These are phyloP conservation scores for Steatornis caripensis DNA, from an alignment of 2,113 vertebrate species.

Conservation along the genomic window DNA sequence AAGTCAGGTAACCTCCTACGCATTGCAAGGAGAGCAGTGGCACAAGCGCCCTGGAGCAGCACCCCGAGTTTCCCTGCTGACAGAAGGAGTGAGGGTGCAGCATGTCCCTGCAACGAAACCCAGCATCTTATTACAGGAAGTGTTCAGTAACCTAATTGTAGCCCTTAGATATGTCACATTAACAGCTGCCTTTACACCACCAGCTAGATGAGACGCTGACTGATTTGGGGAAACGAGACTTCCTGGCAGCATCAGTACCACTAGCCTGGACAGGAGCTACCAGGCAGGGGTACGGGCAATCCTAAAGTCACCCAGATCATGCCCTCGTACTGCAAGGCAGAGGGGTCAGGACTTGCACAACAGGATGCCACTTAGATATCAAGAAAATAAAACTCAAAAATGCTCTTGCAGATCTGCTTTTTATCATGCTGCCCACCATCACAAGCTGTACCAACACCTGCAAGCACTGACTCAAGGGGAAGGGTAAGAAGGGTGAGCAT, in stretches of 20 bases:
- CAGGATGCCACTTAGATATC: background rate
- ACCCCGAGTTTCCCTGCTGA: background rate
- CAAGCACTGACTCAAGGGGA: rapidly evolving
- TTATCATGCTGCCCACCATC: background rate
- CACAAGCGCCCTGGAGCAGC: rapidly evolving
- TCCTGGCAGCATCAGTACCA: rapidly evolving
- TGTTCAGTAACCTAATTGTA: background rate
- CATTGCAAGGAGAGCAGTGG: rapidly evolving
- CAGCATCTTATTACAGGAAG: background rate
- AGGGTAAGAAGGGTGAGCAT: background rate
- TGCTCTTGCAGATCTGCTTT: background rate
- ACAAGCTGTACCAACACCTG: rapidly evolving
- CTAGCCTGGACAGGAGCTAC: too few relatives aligned
- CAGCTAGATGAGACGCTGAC: background rate
- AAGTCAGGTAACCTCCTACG: background rate
- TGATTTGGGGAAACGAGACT: background rate
- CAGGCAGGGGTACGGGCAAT: background rate
- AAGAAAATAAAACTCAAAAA: background rate
- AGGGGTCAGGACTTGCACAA: background rate
- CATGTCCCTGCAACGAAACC: background rate
- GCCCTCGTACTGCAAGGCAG: background rate
- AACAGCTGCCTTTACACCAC: background rate
- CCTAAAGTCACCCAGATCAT: background rate
- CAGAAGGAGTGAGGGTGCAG: rapidly evolving
- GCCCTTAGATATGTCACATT: background rate